Evolutionary conservation across 2,888 invertebrate genomes (phyloP).

Genomic region (Cristatella mucedo): DNA sequence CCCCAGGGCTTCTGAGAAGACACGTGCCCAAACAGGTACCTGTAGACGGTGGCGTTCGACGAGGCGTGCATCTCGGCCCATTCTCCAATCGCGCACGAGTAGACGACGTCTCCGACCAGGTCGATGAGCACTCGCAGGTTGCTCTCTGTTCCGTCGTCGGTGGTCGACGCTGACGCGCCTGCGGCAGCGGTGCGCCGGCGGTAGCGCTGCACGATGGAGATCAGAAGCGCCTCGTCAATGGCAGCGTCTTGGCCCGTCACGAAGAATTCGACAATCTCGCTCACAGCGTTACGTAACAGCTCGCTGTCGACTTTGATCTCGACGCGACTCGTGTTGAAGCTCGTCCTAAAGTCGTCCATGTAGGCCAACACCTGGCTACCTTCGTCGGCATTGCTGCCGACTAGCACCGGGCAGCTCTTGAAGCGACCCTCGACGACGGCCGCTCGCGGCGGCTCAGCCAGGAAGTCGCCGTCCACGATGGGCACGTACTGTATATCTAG

Average conservation of each 20-base stretch:
- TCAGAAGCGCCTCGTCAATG: no score
- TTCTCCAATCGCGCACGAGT: conserved; percentile 84
- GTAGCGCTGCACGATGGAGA: conserved; percentile 81
- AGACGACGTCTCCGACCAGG: conserved; percentile 84
- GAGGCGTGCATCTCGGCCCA: conserved; percentile 73
- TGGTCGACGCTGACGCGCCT: no score
- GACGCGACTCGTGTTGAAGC: conserved; percentile 52
- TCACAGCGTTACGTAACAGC: no score
- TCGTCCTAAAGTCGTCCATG: no score
- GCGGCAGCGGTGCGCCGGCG: no score
- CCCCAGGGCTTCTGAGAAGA: conserved; percentile 72
- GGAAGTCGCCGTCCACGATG: conserved; percentile 76
- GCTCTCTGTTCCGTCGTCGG: conserved; percentile 65
- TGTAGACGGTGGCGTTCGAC: conserved; percentile 69
- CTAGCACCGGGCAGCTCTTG: conserved; percentile 74
- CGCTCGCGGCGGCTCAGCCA: conserved; percentile 58
- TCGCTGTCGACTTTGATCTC: no score
- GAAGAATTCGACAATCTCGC: conserved; percentile 47
- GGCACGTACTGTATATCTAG: conserved; percentile 76
- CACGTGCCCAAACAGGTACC: conserved; percentile 72
- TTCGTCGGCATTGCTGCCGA: conserved; percentile 83
- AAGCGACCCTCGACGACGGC: conserved; percentile 60
- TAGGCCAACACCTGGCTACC: conserved; percentile 81
- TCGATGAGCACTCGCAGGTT: conserved; percentile 73
- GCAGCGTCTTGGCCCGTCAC: conserved; percentile 57